Evolutionary conservation across 92 coral and sea anemone genomes (phyloP).

Genomic region (Zoanthus gigantus): DNA sequence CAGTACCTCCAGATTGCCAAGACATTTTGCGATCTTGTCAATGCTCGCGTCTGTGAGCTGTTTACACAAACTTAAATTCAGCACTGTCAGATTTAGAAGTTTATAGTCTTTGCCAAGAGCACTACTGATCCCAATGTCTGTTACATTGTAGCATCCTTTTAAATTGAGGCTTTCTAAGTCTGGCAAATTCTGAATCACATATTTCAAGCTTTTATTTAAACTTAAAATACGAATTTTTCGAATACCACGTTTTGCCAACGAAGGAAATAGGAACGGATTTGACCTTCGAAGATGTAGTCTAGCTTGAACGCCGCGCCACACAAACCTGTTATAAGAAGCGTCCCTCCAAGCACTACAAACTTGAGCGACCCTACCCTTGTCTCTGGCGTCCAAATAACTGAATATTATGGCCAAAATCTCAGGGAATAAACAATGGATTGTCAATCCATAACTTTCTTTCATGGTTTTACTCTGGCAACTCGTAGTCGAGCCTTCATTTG

Average conservation of each 20-base stretch:
- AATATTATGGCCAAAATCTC: constrained; percentile 97
- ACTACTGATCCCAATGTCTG: constrained; percentile 96
- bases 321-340: constrained; percentile 91
- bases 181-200: constrained; percentile 90
- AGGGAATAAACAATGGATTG: constrained; percentile 97
- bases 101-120: constrained; percentile 90
- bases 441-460: constrained; percentile 76
- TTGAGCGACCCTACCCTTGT: constrained; percentile 97
- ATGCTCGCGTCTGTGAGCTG: constrained; percentile 98
- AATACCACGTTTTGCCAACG: constrained; percentile 98
- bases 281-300: constrained; percentile 98
- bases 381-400: constrained; percentile 95
- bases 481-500: constrained; percentile 44
- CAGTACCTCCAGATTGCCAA: constrained; percentile 90
- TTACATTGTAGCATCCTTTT: constrained; percentile 98
- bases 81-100: constrained; percentile 96
- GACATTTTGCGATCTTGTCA: constrained; percentile 89
- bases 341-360: constrained; percentile 98
- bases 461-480: constrained; percentile 61
- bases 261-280: constrained; percentile 96
- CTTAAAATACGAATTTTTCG: constrained; percentile 98
- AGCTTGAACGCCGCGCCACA: constrained; percentile 98
- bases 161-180: constrained; percentile 92
- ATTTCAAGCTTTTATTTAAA: constrained; percentile 90
- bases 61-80: constrained; percentile 99